Base-by-base conservation (phyloP, 2,888 invertebrate species). In the Cacoxenus indagator region DNA sequence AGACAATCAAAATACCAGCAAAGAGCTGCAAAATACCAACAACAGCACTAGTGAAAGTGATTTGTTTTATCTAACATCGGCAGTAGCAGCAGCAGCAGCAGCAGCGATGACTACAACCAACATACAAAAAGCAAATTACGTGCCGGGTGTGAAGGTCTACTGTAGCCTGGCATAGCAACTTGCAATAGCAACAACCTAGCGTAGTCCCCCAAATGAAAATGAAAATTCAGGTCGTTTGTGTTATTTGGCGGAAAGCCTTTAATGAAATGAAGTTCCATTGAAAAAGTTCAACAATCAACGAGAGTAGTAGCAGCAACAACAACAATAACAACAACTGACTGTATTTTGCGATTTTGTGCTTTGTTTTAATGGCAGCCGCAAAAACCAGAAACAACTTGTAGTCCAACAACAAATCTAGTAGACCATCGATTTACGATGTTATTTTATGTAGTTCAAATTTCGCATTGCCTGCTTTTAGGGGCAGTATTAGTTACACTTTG, bases 381-480 rank as follows among this genome's bases (percentile, higher is more conserved):
- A n/a, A n/a, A n/a, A n/a, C n/a, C n/a, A n/a, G n/a, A n/a, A n/a
- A n/a, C n/a, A n/a, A n/a, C n/a, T n/a, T 37, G 8, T 37, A 1
- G 37, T 37, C 14, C 14, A 37, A 14, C 2, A 37, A 37, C 37
- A 37, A 37, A 4, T 11, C 37, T 14, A 37, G 14, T 37, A 14
- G 9, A 14, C 37, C 37, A 37, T 37, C 8, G 14, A 37, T 11
- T 1, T 8, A 31, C 5, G 14, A 37, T 14, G 8, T 37, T 37
- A 37, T 37, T 2, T 37, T 37, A 11, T 31, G 9, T 37, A 37
- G 37, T 37, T 37, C 82, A 81, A 82, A 78, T 78, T 82, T 82
- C 75, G 78, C 71, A 80, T 80, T 67, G 74, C 74, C 68, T 71
- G 73, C 78, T 71, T 69, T 77, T 43, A 48, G 68, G 66, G 69